phyloP scores from a whole-genome alignment of 2,888 invertebrate species.

The Formica aserva region DNA sequence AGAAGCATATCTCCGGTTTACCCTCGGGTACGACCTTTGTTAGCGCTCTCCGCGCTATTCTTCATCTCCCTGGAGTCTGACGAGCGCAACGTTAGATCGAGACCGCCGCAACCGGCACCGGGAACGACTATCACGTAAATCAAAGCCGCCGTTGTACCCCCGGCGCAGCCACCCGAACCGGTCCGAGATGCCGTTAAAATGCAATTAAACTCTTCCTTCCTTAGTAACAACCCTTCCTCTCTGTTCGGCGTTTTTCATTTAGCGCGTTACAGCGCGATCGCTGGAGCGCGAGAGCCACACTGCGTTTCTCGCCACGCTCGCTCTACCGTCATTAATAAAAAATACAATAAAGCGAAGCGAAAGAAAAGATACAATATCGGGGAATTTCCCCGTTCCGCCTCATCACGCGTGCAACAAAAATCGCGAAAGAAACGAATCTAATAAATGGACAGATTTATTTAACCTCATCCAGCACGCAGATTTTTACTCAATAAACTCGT shows the following conservation, averaged over 20 bases:
- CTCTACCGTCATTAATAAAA: conserved; percentile 37
- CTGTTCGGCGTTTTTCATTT: conserved; percentile 47
- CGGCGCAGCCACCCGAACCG: conserved; percentile 24
- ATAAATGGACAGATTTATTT: conserved; percentile 27
- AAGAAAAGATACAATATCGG: conserved; percentile 2
- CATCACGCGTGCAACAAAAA: conserved; percentile 39
- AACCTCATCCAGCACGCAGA: neutral
- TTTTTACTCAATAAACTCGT: neutral
- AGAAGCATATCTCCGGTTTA: conserved; percentile 27
- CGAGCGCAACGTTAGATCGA: conserved; percentile 56
- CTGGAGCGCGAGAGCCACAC: conserved; percentile 39
- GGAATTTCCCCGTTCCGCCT: conserved; percentile 34
- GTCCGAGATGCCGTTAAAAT: conserved; percentile 45
- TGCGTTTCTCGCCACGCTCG: conserved; percentile 28
- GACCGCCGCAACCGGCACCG: conserved; percentile 43
- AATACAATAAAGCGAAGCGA: conserved; percentile 39
- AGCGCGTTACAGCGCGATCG: conserved; percentile 42
- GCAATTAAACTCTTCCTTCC: conserved; percentile 49
- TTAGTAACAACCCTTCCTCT: conserved; percentile 6
- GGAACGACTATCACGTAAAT: conserved; percentile 56
- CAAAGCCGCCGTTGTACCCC: conserved; percentile 31
- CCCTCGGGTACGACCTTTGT: conserved; percentile 59
- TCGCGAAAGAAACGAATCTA: conserved; percentile 5
- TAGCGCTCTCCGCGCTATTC: conserved; percentile 52
- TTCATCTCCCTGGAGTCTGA: conserved; percentile 27